Base-by-base conservation (phyloP, 2,113 vertebrate species). In the Pandion haliaetus region DNA sequence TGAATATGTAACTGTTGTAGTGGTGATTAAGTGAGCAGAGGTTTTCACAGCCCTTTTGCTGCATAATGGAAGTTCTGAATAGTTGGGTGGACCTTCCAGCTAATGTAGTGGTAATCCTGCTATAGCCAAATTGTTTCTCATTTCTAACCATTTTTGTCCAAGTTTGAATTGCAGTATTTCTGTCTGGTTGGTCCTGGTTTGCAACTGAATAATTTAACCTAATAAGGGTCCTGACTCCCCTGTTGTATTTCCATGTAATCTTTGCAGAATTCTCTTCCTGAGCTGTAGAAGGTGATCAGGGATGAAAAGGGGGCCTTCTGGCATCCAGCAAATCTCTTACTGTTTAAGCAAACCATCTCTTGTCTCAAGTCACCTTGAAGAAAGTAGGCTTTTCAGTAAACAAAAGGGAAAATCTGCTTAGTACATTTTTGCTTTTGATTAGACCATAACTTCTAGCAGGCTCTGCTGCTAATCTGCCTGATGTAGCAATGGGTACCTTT, bases 361-460 rank as follows among this genome's bases (percentile, higher is more conserved):
- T 72, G 62, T 78, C 74, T 94, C 1, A 10, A 86, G 88, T 96
- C 86, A 92, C 95, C 96, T 96, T 97, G 95, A 85, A 76, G 82
- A 40, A 88, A 95, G 77, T 9, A 71, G 71, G 62, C 92, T 96
- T 80, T 89, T 83, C 83, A 82, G 79, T 87, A 82, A 95, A 96
- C 62, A 83, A 92, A 94, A 69, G 72, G 79, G 50, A 82, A 92
- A 95, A 92, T 91, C 82, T 94, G 73, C 95, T 95, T 58, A 54
- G 62, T 36, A 13, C 62, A 8, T 73, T 95, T 49, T 86, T 92
- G 74, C 31, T 79, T 96, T 88, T 89, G 84, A 94, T 93, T 45
- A 72, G 88, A 29, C 52, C 2, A 4, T 82, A 44, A 24, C 44
- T 79, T 87, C 17, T n/a, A 80, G 58, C 81, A 31, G 32, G 59